Evolutionary conservation across 2,888 invertebrate species (phyloP).

Genomic region (Mechanitis messenoides): DNA sequence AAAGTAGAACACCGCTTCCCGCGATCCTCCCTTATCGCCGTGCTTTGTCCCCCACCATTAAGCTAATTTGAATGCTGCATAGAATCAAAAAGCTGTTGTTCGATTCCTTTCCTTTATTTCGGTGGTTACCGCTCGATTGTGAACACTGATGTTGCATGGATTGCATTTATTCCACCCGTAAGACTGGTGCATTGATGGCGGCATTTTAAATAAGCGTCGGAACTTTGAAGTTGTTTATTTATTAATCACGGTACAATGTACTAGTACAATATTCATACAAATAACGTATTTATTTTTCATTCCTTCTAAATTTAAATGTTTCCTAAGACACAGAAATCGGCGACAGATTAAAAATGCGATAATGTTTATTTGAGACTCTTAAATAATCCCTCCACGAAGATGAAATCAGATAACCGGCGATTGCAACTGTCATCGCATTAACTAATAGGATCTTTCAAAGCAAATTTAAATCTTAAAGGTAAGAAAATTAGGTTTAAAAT

Average conservation of each 20-base stretch:
- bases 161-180: constrained; percentile 64
- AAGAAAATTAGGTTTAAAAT: constrained; percentile 50
- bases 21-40: constrained; percentile 63
- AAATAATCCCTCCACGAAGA: constrained; percentile 58
- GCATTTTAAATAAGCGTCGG: constrained; percentile 42
- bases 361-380: constrained; percentile 42
- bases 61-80: constrained; percentile 75
- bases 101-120: constrained; percentile 67
- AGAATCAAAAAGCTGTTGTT: constrained; percentile 71
- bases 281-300: background rate
- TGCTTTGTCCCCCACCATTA: constrained; percentile 71
- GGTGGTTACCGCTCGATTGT: constrained; percentile 61
- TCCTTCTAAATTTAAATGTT: background rate
- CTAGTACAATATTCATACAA: background rate
- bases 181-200: constrained; percentile 59
- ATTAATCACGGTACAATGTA: constrained; percentile 8
- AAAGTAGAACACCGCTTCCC: constrained; percentile 48
- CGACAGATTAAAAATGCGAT: constrained; percentile 32
- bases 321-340: constrained; percentile 29
- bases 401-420: constrained; percentile 67
- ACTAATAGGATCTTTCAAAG: constrained; percentile 46
- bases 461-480: constrained; percentile 47
- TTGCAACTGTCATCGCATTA: constrained; percentile 66
- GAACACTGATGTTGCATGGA: constrained; percentile 55
- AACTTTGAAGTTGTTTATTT: constrained; percentile 21